Conservation (phyloP, 1,140 invertebrate genomes). For the Drosophila aff. region DNA sequence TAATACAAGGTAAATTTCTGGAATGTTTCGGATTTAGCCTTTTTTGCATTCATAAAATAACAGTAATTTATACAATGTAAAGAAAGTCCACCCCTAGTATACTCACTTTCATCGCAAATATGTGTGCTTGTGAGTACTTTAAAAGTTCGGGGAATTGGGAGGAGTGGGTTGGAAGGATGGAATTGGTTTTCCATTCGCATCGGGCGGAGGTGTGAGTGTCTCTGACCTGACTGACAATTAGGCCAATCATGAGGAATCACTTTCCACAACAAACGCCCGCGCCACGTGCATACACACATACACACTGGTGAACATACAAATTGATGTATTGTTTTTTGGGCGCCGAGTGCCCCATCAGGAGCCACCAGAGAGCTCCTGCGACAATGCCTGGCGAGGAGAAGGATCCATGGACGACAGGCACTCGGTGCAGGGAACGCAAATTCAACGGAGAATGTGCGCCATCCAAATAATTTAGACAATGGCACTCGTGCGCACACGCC, state of each 20-base stretch:
- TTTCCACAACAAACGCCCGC: slow-evolving; percentile 43
- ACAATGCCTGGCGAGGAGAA: slow-evolving; percentile 16
- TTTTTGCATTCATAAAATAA: no score
- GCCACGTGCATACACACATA: slow-evolving; percentile 42
- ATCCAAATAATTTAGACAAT: slow-evolving; percentile 82
- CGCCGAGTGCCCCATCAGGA: slow-evolving; percentile 17
- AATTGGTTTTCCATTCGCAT: slow-evolving; percentile 22
- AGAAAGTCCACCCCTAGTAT: slow-evolving; percentile 6
- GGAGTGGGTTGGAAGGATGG: not conserved
- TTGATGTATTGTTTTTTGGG: slow-evolving; percentile 73
- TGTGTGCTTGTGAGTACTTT: slow-evolving; percentile 4
- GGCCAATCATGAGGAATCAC: slow-evolving; percentile 71
- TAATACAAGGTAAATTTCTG: not conserved
- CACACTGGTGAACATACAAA: slow-evolving; percentile 33
- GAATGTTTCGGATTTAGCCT: not conserved
- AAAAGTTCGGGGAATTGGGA: slow-evolving; percentile 4
- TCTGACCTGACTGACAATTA: slow-evolving; percentile 75
- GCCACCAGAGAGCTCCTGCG: slow-evolving; percentile 8
- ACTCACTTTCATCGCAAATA: not conserved
- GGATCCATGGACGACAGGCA: slow-evolving; percentile 32
- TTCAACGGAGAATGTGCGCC: slow-evolving; percentile 67
- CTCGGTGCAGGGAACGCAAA: slow-evolving; percentile 53
- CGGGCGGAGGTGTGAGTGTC: slow-evolving; percentile 8
- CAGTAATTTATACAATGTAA: not conserved
- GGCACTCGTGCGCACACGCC: slow-evolving; percentile 80